These are phyloP conservation scores for Polia nebulosa DNA, from an alignment of 2,888 invertebrate species.

Conservation along the genomic window DNA sequence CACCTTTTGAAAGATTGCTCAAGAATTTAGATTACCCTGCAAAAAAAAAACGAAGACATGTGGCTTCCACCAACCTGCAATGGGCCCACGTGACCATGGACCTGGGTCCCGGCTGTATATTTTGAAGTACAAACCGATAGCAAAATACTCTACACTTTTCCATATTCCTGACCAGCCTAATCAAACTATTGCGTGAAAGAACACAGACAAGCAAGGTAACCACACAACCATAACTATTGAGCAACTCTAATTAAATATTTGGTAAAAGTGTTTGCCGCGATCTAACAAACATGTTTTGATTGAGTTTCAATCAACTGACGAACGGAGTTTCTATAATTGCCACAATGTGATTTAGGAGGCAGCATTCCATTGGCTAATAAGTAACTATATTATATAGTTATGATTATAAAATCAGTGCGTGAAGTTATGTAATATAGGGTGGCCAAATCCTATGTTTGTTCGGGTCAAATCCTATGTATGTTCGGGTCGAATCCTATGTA, in stretches of 20 bases:
- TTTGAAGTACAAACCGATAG: too few species aligned
- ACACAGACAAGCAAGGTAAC: slow-evolving; percentile 4
- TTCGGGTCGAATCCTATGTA: too few species aligned
- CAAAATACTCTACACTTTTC: too few species aligned
- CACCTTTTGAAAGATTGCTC: too few species aligned
- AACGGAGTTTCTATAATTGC: slow-evolving; percentile 17
- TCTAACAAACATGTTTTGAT: slow-evolving; percentile 37
- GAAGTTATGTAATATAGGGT: neutral
- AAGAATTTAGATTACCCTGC: too few species aligned
- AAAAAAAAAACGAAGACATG: too few species aligned
- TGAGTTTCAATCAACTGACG: slow-evolving; percentile 40
- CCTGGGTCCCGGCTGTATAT: too few species aligned
- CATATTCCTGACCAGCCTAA: neutral
- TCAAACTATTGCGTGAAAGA: slow-evolving; percentile 1
- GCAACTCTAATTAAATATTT: slow-evolving; percentile 49
- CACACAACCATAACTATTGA: slow-evolving; percentile 8
- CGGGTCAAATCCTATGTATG: too few species aligned
- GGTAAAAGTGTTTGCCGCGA: slow-evolving; percentile 39
- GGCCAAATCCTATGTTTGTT: too few species aligned
- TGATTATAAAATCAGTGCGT: neutral
- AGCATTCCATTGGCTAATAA: neutral
- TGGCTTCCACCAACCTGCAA: too few species aligned
- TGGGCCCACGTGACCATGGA: too few species aligned
- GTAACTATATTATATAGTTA: neutral
- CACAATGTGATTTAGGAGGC: neutral